A percentile compares a stretch with the other conserved stretches of the same genome.
phyloP scores from a whole-genome alignment of 2,113 vertebrate genomes.

The Ailurus styani region DNA sequence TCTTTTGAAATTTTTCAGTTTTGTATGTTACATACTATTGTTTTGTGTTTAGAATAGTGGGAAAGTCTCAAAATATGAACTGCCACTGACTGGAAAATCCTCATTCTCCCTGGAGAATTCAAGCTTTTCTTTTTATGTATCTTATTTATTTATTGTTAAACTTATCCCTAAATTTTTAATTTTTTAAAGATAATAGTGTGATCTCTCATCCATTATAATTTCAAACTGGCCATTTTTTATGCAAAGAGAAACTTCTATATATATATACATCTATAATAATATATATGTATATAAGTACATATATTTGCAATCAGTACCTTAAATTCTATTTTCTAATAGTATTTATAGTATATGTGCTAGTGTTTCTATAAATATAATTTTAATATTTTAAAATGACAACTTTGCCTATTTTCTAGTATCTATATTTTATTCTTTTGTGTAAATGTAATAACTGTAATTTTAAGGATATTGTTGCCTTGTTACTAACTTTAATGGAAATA shows the following conservation, averaged over 20 bases:
- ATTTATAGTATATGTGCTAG: background rate
- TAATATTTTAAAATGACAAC: background rate
- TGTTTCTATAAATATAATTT: background rate
- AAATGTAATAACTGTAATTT: background rate
- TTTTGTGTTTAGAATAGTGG: background rate
- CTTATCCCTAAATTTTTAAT: background rate
- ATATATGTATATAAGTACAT: background rate
- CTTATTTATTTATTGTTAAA: background rate
- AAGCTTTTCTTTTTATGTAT: background rate
- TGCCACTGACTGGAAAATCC: background rate
- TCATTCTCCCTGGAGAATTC: background rate
- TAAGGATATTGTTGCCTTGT: background rate
- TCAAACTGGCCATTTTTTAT: background rate
- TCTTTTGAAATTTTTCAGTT: background rate
- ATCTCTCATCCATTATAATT: background rate
- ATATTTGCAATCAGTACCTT: background rate
- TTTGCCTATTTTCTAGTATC: background rate
- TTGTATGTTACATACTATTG: background rate
- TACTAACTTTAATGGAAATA: background rate
- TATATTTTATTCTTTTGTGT: background rate
- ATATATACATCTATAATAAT: background rate
- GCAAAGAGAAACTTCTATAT: background rate
- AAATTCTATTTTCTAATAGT: background rate
- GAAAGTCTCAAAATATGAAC: background rate
- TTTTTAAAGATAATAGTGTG: background rate